Evolutionary conservation across 64 coral and sea anemone species (phyloP), one percentile per base, ranked within the genome.

Genomic region (Porites australiensis): DNA sequence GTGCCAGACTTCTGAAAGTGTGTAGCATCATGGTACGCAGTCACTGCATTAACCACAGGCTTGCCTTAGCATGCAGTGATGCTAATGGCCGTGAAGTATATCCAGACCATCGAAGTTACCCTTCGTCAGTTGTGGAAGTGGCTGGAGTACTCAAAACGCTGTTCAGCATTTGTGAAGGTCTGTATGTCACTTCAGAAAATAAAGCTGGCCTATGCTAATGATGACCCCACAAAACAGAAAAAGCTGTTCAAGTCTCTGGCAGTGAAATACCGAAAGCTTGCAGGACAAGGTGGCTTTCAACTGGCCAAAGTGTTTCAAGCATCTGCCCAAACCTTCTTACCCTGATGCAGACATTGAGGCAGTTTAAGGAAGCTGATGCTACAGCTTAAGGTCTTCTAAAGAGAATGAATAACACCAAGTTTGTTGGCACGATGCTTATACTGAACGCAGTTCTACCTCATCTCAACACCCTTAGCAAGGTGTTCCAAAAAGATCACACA

Each of bases 381-480:
- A 74, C 58, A 27, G 80, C 90, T 49, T 66, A 50, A 62, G 90
- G 90, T 22, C 72, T 92, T 14, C 73, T 92, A 2, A 27, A 92
- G 13, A 82, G 75, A 57, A 86, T 77, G 50, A 83, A 54, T 51
- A 86, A 92, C 27, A 63, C 64, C 82, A 84, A 92, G 81, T 77
- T 92, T 77, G 81, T 92, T 65, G 59, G 57, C 70, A 59, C 71
- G 18, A 55, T 91, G 62, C 82, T 82, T 14, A n/a, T 91, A 12
- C 18, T 91, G 55, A 77, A 91, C 55, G 78, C 23, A 51, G 89
- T 82, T 22, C 77, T 82, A 14, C 90, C 80, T 18, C 58, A 61
- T 66, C 90, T 92, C 72, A 60, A 82, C 12, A 80, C 73, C 63
- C 65, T 75, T 23, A 92, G 80, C 53, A 92, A 83, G 79, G 57